A percentile compares a stretch with the other conserved stretches of the same genome.
Evolutionary conservation across 2,888 invertebrate genomes (phyloP).

Genomic region (Dryocosmus kuriphilus): DNA sequence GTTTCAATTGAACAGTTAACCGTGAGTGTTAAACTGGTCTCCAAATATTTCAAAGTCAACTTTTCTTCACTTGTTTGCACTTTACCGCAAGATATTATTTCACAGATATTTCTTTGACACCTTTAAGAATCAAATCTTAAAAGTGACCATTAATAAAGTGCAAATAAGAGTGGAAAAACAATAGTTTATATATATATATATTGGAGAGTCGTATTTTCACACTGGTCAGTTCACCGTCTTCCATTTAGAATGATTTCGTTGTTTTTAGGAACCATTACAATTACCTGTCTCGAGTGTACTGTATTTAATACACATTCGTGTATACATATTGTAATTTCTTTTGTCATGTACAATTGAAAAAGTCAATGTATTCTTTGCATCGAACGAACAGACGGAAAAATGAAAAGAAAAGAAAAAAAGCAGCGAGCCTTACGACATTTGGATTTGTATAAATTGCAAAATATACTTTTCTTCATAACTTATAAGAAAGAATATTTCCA

Average conservation of each 20-base stretch:
- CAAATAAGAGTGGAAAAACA: slow-evolving; percentile 9
- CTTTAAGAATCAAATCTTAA: not conserved
- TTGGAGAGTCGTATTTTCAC: slow-evolving; percentile 34
- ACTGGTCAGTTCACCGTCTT: slow-evolving; percentile 60
- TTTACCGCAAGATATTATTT: not conserved
- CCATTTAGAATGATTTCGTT: slow-evolving; percentile 56
- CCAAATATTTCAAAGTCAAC: slow-evolving; percentile 6
- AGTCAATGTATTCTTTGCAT: slow-evolving; percentile 46
- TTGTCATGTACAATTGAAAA: slow-evolving; percentile 34
- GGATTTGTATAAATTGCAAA: slow-evolving; percentile 43
- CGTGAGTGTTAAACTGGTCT: slow-evolving; percentile 27
- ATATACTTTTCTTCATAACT: slow-evolving; percentile 42
- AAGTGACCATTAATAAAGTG: not conserved
- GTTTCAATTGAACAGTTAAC: slow-evolving; percentile 38
- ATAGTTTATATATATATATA: not conserved
- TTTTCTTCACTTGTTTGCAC: slow-evolving; percentile 20
- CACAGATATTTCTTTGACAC: not conserved
- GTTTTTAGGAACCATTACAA: slow-evolving; percentile 37
- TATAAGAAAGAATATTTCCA: not conserved
- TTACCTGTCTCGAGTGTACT: slow-evolving; percentile 44
- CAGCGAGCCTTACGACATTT: slow-evolving; percentile 45
- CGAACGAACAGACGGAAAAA: slow-evolving; percentile 45
- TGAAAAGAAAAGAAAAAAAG: slow-evolving; percentile 38
- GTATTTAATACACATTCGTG: slow-evolving; percentile 41
- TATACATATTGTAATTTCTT: slow-evolving; percentile 22